Base-by-base conservation (phyloP, 2,797 vertebrate species). In the Neoniphon sammara region DNA sequence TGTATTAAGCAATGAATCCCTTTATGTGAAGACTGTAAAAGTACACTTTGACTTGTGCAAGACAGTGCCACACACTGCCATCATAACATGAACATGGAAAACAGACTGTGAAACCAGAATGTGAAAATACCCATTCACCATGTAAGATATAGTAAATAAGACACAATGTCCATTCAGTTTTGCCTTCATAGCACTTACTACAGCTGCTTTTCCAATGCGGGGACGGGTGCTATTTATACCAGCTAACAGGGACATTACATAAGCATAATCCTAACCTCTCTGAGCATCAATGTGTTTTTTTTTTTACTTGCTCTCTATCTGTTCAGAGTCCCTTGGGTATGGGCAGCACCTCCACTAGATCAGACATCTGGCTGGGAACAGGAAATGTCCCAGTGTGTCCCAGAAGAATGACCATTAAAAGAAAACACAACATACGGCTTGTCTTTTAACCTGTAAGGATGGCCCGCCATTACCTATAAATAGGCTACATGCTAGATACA, bases 181-280 rank as follows among this genome's bases (percentile, higher is more conserved):
- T 60, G 53, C 66, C 56, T 72, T 52, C 31, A 73, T 20, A 68
- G 27, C 63, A 55, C 56, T 62, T 52, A 69, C 77, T 66, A 66
- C 76, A 84, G 84, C 87, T 90, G 88, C 64, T 69, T 73, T 64
- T 70, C 52, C 75, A 64, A 73, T 64, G 58, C 78, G 66, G 74
- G 73, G 44, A 66, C 46, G 61, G 34, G 83, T 73, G 80, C 91
- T 93, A 93, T 93, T 93, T 93, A 93, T 92, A 93, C 69, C 83
- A 68, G 49, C 80, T 66, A 71, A 84, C 67, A 85, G 70, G 75
- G 66, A 59, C 81, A 86, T 93, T 94, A 93, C 90, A 91, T 92
- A 94, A 93, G 83, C 80, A 84, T 94, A 93, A 93, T 93, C 91
- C 88, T 73, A 63, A 80, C 88, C 91, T 85, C 75, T 87, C 77